phyloP scores from a whole-genome alignment of 2,888 invertebrate species.

The Lissonota sp. region DNA sequence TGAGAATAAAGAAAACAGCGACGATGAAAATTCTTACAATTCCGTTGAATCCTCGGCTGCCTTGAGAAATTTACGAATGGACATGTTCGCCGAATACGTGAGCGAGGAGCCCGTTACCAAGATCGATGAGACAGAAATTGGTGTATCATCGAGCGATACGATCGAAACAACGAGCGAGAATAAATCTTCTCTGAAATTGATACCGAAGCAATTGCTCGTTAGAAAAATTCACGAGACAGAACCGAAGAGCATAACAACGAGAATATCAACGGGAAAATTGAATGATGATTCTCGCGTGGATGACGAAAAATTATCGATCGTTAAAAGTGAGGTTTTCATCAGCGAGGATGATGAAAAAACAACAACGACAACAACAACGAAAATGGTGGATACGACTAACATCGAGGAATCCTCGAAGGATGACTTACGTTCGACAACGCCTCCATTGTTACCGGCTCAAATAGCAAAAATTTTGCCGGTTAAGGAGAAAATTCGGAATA shows the following conservation, averaged over 20 bases:
- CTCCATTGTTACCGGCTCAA: conserved; percentile 50
- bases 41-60: conserved; percentile 64
- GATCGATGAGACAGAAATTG: background rate
- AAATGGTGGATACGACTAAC: conserved; percentile 19
- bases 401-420: conserved; percentile 9
- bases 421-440: conserved; percentile 51
- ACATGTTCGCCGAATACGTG: conserved; percentile 75
- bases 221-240: conserved; percentile 63
- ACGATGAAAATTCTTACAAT: conserved; percentile 40
- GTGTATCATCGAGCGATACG: conserved; percentile 23
- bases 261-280: no score
- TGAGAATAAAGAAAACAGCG: conserved; percentile 45
- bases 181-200: conserved; percentile 72
- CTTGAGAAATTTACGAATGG: conserved; percentile 68
- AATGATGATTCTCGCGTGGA: no score
- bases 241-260: background rate
- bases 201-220: conserved; percentile 77
- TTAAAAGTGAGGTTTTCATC: no score
- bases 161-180: conserved; percentile 61
- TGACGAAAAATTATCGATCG: no score
- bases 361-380: conserved; percentile 18
- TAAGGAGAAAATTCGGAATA: conserved; percentile 5
- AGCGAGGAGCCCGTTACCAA: conserved; percentile 40
- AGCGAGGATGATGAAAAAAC: conserved; percentile 49
- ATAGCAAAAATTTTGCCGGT: conserved; percentile 23